Evolutionary conservation across 2,888 invertebrate genomes (phyloP).

Genomic region (Parthenolecanium corni): DNA sequence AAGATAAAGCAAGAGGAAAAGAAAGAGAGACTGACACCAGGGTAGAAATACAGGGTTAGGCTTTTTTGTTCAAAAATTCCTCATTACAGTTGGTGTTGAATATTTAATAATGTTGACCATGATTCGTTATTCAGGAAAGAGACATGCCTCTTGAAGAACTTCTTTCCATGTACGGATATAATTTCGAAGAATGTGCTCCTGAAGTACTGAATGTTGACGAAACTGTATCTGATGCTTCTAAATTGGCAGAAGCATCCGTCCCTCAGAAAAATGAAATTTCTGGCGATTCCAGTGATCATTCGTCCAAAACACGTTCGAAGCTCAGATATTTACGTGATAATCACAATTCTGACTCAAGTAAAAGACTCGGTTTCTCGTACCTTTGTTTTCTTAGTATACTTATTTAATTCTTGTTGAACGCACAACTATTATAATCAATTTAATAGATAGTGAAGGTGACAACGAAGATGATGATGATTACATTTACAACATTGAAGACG

Average conservation of each 20-base stretch:
- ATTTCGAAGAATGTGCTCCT: conserved; percentile 18
- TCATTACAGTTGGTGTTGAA: too few species aligned
- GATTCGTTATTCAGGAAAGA: conserved; percentile 41
- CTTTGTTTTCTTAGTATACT: not conserved
- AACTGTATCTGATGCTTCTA: conserved; percentile 1
- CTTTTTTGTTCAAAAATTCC: too few species aligned
- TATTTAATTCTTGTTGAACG: not conserved
- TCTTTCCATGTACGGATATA: conserved; percentile 74
- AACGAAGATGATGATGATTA: conserved; percentile 28
- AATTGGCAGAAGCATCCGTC: not conserved
- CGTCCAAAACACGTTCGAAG: conserved; percentile 18
- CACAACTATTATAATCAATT: not conserved
- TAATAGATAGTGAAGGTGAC: conserved; percentile 16
- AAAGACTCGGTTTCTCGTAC: not conserved
- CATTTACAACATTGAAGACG: conserved; percentile 16
- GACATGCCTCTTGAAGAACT: conserved; percentile 93
- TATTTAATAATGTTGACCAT: too few species aligned
- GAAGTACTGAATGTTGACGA: conserved; percentile 9
- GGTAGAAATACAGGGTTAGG: too few species aligned
- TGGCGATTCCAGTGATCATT: conserved; percentile 12
- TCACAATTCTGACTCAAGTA: conserved; percentile 14
- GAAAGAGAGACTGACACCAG: too few species aligned
- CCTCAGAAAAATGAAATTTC: conserved; percentile 19
- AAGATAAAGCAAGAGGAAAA: too few species aligned
- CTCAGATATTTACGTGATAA: conserved; percentile 19